Evolutionary conservation across 2,888 invertebrate species (phyloP), one percentile per base, ranked within the genome.

Genomic region (Lepidocyrtinus sp.): DNA sequence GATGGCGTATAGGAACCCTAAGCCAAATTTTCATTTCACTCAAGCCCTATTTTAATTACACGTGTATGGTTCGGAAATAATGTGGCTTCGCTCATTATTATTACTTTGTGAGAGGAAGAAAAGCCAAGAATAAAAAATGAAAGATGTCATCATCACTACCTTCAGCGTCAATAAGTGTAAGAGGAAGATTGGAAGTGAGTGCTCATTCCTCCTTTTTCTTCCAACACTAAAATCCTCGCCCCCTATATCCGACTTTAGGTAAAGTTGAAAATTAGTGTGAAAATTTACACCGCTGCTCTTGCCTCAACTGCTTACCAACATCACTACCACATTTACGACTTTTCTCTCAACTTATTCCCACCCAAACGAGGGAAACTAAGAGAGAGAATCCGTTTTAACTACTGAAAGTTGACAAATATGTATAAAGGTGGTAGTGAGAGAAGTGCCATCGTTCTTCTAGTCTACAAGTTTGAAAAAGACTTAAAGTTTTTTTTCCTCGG

Each of bases 321-420:
- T 64, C 62, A 73, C 22, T 22, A 50, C 26, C 72, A 50, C 21
- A 61, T 17, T 55, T 50, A 65, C 26, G 26, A 36, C 55, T 45
- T 25, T 64, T 59, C 19, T 59, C 17, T 65, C 59, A 27, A 19
- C 25, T 36, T 67, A 15, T 22, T 50, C 2, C 24, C 62, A 46
- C 50, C 7, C 68, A 25, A 21, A 21, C 59, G 59, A 59, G 61
- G 21, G 21, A 62, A 68, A 75, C 45, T 68, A n/a, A n/a, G 62
- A 62, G 55, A 65, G 19, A 17, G 27, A 24, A 65, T 45, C 26
- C 26, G 65, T 36, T 65, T 36, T 65, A 27, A 19, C 65, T 65
- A 65, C 36, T 45, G 17, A 50, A 67, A 75, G 68, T 75, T 76
- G 76, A 71, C 76, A 55, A 76, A 76, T 76, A 76, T 73, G 15